A percentile compares a stretch with the other conserved stretches of the same genome.
Conservation (phyloP, 2,113 vertebrate genomes). For the Columba livia region DNA sequence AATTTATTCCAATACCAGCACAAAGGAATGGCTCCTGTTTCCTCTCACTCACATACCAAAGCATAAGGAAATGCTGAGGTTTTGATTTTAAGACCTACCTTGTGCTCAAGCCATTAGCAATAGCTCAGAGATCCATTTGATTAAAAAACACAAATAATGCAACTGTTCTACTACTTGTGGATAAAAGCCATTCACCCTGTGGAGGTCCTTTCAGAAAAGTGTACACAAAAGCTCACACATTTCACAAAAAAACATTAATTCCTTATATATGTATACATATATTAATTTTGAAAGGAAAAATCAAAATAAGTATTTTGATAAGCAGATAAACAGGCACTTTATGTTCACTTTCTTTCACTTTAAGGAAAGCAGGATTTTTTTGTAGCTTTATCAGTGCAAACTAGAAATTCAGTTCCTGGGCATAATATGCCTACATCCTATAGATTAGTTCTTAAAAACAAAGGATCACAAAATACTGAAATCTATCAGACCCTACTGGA, state of each 20-base stretch:
- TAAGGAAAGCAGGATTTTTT: neutral
- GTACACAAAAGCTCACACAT: neutral
- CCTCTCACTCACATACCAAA: neutral
- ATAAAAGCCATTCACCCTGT: neutral
- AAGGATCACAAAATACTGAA: neutral
- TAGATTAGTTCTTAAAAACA: neutral
- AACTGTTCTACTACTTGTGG: neutral
- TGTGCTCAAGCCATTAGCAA: neutral
- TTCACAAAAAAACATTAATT: neutral
- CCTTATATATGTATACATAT: neutral
- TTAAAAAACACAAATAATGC: neutral
- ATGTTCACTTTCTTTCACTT: neutral
- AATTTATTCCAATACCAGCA: neutral
- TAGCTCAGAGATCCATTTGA: neutral
- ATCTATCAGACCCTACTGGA: neutral
- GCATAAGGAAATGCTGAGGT: neutral
- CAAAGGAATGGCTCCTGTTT: neutral
- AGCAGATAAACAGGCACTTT: neutral
- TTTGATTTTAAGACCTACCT: neutral
- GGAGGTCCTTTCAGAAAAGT: neutral
- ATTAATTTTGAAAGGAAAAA: neutral
- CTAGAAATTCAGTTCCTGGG: neutral
- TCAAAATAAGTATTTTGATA: neutral
- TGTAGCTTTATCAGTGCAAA: neutral
- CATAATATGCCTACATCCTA: neutral